Evolutionary conservation across 2,113 vertebrate genomes (phyloP).

Genomic region (Guaruba guarouba): DNA sequence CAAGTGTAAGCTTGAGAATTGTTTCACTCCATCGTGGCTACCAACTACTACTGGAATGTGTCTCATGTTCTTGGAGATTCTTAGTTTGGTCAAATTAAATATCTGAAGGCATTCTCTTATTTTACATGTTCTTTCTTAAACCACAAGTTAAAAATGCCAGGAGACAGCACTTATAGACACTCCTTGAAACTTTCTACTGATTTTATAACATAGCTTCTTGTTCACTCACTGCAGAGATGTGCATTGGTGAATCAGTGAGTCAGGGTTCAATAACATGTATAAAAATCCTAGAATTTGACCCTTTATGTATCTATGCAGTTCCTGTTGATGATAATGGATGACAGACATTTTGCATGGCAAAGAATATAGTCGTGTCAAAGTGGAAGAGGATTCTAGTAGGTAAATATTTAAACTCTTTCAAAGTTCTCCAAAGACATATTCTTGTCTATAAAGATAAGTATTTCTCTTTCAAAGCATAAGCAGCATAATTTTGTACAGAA

Average conservation of each 20-base stretch:
- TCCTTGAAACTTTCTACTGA: not conserved
- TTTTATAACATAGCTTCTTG: not conserved
- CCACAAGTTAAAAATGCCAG: not conserved
- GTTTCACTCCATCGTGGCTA: not conserved
- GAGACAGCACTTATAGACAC: not conserved
- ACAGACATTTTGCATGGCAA: not conserved
- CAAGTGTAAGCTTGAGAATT: not conserved
- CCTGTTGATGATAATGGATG: not conserved
- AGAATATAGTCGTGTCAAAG: not conserved
- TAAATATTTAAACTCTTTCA: not conserved
- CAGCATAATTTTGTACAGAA: not conserved
- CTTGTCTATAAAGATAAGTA: not conserved
- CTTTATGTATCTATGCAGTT: not conserved
- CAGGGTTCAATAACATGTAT: not conserved
- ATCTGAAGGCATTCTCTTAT: not conserved
- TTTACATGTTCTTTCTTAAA: not conserved
- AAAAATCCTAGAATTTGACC: not conserved
- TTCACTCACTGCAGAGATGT: not conserved
- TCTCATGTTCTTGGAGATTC: not conserved
- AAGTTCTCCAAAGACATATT: not conserved
- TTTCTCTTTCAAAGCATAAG: not conserved
- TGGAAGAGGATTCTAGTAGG: not conserved
- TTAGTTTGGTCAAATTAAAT: not conserved
- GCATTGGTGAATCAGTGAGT: not conserved
- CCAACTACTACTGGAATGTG: not conserved